phyloP scores from a whole-genome alignment of 2,797 vertebrate species.

The Cottoperca gobio region DNA sequence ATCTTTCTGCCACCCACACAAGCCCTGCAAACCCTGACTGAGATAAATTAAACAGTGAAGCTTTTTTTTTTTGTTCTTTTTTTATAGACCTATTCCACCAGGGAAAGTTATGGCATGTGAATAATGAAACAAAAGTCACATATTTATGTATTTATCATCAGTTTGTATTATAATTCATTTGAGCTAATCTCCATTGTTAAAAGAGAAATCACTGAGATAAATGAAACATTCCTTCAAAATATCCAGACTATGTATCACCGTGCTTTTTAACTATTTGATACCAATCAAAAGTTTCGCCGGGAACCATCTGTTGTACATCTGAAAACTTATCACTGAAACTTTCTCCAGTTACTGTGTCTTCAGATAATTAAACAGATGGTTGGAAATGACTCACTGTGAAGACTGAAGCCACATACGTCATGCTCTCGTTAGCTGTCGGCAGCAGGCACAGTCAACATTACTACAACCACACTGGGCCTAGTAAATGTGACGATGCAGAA shows the following conservation, averaged over 20 bases:
- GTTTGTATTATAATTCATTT: background rate
- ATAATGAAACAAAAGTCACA: background rate
- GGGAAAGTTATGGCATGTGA: background rate
- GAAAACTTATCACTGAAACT: conserved; percentile 5
- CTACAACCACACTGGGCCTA: background rate
- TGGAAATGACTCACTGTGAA: conserved; percentile 49
- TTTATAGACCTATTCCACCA: conserved; percentile 2
- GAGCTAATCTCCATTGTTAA: background rate
- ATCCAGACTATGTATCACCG: background rate
- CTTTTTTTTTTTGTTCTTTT: background rate
- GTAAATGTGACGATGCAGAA: conserved; percentile 17
- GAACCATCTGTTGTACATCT: conserved; percentile 35
- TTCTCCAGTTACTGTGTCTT: conserved; percentile 33
- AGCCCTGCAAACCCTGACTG: conserved; percentile 19
- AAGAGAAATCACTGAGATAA: background rate
- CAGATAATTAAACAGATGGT: conserved; percentile 58
- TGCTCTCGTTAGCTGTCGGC: conserved; percentile 47
- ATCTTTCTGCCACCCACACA: conserved; percentile 34
- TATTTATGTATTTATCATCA: background rate
- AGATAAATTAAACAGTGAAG: background rate
- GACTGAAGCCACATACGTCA: conserved; percentile 46
- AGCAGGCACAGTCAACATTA: conserved; percentile 39
- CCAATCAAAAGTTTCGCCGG: conserved; percentile 25
- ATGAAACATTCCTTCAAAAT: background rate
- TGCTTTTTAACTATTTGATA: conserved; percentile 28